phyloP scores from a whole-genome alignment of 2,113 vertebrate species.

The Rutilus rutilus region DNA sequence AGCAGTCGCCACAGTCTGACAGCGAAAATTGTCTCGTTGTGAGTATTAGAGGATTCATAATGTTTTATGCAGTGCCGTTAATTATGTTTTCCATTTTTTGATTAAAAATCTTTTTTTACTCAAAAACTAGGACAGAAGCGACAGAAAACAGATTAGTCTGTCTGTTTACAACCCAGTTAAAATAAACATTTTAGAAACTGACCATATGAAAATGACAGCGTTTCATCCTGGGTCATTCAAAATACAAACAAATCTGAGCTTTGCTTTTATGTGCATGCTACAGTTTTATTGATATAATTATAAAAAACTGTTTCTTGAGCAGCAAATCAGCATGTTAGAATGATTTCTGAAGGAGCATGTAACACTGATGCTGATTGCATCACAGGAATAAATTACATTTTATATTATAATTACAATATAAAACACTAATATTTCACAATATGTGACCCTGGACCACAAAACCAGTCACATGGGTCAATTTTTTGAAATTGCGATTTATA shows the following conservation, averaged over 20 bases:
- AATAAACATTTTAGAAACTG: background rate
- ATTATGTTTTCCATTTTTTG: slow-evolving; percentile 32
- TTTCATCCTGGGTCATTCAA: background rate
- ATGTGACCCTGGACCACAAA: too few relatives aligned
- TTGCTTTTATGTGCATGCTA: background rate
- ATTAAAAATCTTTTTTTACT: background rate
- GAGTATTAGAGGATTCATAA: slow-evolving; percentile 19
- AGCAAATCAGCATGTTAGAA: too few relatives aligned
- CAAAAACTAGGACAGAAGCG: background rate
- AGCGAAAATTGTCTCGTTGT: slow-evolving; percentile 6
- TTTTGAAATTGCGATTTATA: too few relatives aligned
- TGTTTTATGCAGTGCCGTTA: slow-evolving; percentile 26
- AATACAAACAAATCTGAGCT: background rate
- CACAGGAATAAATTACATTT: too few relatives aligned
- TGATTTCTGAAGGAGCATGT: too few relatives aligned
- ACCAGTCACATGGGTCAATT: too few relatives aligned
- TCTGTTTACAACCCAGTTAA: background rate
- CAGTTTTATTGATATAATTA: too few relatives aligned
- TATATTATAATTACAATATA: too few relatives aligned
- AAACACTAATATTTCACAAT: too few relatives aligned
- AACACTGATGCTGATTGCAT: too few relatives aligned
- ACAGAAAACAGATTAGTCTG: background rate
- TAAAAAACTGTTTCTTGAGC: too few relatives aligned
- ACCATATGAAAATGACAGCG: background rate
- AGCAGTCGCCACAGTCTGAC: slow-evolving; percentile 5